Evolutionary conservation across 2,113 vertebrate genomes (phyloP).

Genomic region (Pterophyllum scalare): DNA sequence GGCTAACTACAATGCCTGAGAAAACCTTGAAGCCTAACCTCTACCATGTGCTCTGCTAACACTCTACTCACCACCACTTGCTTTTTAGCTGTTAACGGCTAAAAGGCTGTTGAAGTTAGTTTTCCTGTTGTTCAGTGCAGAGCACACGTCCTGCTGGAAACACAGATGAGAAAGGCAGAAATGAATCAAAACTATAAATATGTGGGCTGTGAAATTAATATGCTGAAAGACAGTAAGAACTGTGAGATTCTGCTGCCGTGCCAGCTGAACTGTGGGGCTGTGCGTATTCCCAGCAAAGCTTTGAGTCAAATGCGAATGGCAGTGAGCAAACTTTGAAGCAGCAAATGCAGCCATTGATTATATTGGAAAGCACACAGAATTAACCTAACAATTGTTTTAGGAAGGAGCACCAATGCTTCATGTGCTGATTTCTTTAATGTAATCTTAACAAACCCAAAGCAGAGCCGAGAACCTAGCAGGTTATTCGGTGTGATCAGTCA

Average conservation of each 20-base stretch:
- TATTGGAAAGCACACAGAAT: not conserved
- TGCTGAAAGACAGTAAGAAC: not conserved
- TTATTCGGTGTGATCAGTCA: slow-evolving; percentile 24
- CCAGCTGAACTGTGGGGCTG: not conserved
- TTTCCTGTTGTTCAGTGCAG: not conserved
- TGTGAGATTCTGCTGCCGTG: not conserved
- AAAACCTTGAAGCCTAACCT: not conserved
- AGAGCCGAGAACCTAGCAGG: not conserved
- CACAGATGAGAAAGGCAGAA: not conserved
- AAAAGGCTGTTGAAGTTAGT: not conserved
- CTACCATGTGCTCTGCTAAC: not conserved
- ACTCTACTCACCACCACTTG: not conserved
- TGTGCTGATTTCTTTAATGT: not conserved
- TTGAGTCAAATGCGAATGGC: not conserved
- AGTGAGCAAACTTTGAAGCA: not conserved
- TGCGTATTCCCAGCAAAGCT: not conserved
- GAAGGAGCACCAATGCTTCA: not conserved
- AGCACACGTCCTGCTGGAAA: not conserved
- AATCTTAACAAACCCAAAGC: slow-evolving; percentile 8
- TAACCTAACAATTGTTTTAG: not conserved
- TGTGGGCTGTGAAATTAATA: slow-evolving; percentile 2
- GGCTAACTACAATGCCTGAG: not conserved
- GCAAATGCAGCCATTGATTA: not conserved
- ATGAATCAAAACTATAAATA: not conserved
- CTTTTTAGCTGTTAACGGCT: not conserved